phyloP scores from a whole-genome alignment of 2,113 vertebrate species.

The Syngnathus floridae region DNA sequence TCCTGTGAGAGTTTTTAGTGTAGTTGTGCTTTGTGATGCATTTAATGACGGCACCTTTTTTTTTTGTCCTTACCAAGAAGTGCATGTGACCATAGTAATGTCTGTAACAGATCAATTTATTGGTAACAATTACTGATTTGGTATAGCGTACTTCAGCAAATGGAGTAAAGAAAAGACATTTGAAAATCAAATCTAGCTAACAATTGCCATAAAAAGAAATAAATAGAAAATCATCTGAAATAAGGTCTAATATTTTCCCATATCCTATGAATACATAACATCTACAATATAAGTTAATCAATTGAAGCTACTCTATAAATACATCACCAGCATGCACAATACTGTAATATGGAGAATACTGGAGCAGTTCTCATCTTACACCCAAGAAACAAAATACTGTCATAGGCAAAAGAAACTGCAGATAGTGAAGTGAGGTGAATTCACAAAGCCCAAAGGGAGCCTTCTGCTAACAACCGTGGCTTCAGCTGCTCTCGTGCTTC shows the following conservation, averaged over 20 bases:
- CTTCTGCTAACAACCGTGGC: constrained; percentile 65
- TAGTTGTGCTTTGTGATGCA: too few species aligned
- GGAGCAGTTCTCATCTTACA: constrained; percentile 91
- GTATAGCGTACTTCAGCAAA: constrained; percentile 87
- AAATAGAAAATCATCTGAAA: constrained; percentile 81
- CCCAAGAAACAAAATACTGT: constrained; percentile 84
- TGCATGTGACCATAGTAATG: constrained; percentile 91
- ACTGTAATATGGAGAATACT: constrained; percentile 93
- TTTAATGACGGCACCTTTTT: too few species aligned
- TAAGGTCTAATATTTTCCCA: constrained; percentile 83
- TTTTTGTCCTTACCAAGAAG: constrained; percentile 70
- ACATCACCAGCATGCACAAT: constrained; percentile 99
- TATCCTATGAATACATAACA: constrained; percentile 98
- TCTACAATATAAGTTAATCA: constrained; percentile 97
- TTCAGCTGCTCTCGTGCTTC: constrained; percentile 72
- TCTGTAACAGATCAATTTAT: constrained; percentile 93
- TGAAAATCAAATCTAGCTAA: constrained; percentile 75
- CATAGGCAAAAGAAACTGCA: constrained; percentile 79
- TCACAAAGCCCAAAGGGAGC: constrained; percentile 80
- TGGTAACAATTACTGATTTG: constrained; percentile 91
- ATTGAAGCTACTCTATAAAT: constrained; percentile 99
- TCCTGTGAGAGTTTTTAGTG: too few species aligned
- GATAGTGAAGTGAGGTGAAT: constrained; percentile 65
- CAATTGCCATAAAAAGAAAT: constrained; percentile 79
- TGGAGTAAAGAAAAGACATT: constrained; percentile 70